A percentile compares a stretch with the other conserved stretches of the same genome.
phyloP scores from a whole-genome alignment of 2,113 vertebrate genomes.

The Colossoma macropomum region DNA sequence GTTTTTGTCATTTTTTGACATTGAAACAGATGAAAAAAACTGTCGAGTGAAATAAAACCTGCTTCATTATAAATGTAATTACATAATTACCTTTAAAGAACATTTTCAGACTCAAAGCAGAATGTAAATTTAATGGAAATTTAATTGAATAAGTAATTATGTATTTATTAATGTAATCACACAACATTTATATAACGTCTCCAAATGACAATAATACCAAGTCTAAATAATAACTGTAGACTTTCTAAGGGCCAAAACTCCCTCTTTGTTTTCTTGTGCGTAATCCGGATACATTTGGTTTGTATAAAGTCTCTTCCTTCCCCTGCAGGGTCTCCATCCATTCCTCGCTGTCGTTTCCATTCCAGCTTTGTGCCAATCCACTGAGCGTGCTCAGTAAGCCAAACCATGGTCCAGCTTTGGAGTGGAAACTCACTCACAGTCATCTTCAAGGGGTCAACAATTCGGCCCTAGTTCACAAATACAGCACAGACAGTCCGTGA shows the following conservation, averaged over 20 bases:
- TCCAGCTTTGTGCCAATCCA: background rate
- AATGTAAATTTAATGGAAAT: too few relatives aligned
- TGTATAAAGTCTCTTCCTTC: constrained; percentile 21
- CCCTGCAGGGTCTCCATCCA: background rate
- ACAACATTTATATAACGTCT: too few relatives aligned
- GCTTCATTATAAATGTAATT: too few relatives aligned
- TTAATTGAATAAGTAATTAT: too few relatives aligned
- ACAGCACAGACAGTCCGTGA: background rate
- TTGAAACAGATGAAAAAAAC: too few relatives aligned
- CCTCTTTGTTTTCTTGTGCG: background rate
- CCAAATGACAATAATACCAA: too few relatives aligned
- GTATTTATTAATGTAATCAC: too few relatives aligned
- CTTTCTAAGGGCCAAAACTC: background rate
- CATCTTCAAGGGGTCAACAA: background rate
- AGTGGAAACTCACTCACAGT: constrained; percentile 16
- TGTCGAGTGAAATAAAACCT: too few relatives aligned
- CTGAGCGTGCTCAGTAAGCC: constrained; percentile 30
- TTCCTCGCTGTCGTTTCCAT: background rate
- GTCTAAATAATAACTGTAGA: background rate
- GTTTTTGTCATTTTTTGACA: too few relatives aligned
- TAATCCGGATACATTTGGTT: constrained; percentile 11
- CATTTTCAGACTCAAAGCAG: too few relatives aligned
- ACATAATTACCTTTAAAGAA: too few relatives aligned
- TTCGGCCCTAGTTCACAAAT: constrained; percentile 18
- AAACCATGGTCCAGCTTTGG: background rate